Evolutionary conservation across 2,888 invertebrate species (phyloP).

Genomic region (Limnephilus marmoratus): DNA sequence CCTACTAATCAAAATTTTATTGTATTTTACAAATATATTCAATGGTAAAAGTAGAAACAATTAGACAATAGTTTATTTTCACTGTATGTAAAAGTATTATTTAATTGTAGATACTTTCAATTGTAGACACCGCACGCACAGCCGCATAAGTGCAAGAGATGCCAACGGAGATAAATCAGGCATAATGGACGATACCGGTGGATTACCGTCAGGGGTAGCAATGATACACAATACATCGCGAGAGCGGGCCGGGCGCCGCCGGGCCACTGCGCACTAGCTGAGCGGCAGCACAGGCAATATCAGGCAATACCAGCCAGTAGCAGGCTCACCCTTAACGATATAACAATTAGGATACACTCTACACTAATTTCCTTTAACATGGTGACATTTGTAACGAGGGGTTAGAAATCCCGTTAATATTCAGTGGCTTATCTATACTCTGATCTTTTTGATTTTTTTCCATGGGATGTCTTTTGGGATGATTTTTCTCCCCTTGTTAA

Average conservation of each 20-base stretch:
- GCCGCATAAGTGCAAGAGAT: constrained; percentile 24
- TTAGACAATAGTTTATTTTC: too few relatives aligned
- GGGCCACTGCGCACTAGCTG: neutral
- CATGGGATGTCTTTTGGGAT: neutral
- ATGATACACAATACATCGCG: neutral
- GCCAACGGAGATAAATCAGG: constrained; percentile 14
- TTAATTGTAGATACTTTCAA: neutral
- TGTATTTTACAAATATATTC: too few relatives aligned
- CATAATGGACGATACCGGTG: constrained; percentile 31
- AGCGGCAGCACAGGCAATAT: neutral
- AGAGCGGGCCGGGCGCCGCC: neutral
- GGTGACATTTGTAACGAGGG: constrained; percentile 41
- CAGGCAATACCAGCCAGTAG: neutral
- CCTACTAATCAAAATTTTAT: too few relatives aligned
- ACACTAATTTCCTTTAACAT: constrained; percentile 32
- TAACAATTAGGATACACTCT: constrained; percentile 49
- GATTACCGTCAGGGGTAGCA: constrained; percentile 9
- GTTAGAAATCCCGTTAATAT: constrained; percentile 29
- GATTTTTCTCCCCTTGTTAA: neutral
- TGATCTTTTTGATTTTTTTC: constrained; percentile 13
- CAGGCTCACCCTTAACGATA: constrained; percentile 19
- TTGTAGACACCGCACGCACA: neutral
- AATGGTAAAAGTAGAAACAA: too few relatives aligned
- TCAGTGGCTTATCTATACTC: neutral
- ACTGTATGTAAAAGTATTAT: neutral